phyloP scores from a whole-genome alignment of 2,113 vertebrate species.

The Shinisaurus crocodilurus region DNA sequence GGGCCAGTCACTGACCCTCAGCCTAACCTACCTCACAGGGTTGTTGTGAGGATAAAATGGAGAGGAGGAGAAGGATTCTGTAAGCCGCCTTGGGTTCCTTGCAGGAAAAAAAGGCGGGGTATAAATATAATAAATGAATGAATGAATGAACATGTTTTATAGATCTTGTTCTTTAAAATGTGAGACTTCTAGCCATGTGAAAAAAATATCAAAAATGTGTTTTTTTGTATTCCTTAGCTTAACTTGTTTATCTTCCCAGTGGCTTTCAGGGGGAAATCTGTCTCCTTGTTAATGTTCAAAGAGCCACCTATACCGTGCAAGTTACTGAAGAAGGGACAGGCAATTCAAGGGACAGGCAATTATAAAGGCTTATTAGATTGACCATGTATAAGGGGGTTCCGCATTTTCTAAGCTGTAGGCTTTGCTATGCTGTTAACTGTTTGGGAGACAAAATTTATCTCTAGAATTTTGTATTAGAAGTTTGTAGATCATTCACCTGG shows the following conservation, averaged over 20 bases:
- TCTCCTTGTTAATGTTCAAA: neutral
- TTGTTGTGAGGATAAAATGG: too few relatives aligned
- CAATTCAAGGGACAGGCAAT: neutral
- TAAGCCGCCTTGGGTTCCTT: too few relatives aligned
- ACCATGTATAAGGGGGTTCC: neutral
- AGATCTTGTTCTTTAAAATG: neutral
- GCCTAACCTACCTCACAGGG: too few relatives aligned
- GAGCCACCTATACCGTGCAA: neutral
- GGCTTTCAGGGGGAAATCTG: neutral
- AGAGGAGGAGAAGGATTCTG: too few relatives aligned
- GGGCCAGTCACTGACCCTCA: too few relatives aligned
- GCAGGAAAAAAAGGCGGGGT: too few relatives aligned
- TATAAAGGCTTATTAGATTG: neutral
- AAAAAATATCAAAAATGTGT: neutral
- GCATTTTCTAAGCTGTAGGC: neutral
- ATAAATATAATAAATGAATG: too few relatives aligned
- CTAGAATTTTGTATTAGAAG: fast-evolving
- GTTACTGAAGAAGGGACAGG: neutral
- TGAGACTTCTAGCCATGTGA: neutral
- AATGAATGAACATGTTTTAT: too few relatives aligned
- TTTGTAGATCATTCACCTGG: neutral
- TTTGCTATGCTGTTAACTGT: neutral
- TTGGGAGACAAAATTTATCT: fast-evolving
- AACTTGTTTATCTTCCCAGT: neutral
- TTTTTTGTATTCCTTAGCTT: neutral